Conservation (phyloP, 2,888 invertebrate species). For the Leptinotarsa haldemani region DNA sequence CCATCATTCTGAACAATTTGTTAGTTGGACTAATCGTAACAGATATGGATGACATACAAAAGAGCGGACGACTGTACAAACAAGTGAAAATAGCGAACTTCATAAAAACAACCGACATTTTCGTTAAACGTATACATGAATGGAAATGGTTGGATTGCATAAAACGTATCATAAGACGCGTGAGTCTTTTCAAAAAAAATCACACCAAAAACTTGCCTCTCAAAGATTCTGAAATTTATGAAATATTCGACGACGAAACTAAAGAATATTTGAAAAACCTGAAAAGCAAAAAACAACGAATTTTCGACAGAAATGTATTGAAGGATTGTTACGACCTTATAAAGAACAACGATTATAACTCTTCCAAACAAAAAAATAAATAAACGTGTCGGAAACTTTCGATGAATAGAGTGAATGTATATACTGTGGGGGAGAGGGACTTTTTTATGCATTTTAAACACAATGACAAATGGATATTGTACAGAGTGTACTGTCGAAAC, state of each 20-base stretch:
- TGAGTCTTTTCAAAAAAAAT: constrained; percentile 41
- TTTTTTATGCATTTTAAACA: too few relatives aligned
- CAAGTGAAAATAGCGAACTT: constrained; percentile 51
- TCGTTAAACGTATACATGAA: constrained; percentile 42
- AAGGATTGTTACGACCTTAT: constrained; percentile 27
- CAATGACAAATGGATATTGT: too few relatives aligned
- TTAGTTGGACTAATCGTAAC: constrained; percentile 53
- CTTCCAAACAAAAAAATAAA: neutral
- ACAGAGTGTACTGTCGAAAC: too few relatives aligned
- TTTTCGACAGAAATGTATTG: constrained; percentile 30
- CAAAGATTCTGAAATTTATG: constrained; percentile 20
- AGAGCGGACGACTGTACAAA: constrained; percentile 46
- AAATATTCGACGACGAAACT: constrained; percentile 47
- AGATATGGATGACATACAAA: constrained; percentile 52
- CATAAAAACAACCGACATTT: constrained; percentile 46
- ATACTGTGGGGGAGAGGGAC: too few relatives aligned
- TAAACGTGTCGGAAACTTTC: too few relatives aligned
- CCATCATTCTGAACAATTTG: constrained; percentile 54
- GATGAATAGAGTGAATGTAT: too few relatives aligned
- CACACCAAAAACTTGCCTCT: constrained; percentile 37
- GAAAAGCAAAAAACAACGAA: constrained; percentile 28
- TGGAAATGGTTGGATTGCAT: constrained; percentile 34
- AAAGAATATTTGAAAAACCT: constrained; percentile 41
- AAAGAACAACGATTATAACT: neutral
- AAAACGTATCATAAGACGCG: constrained; percentile 31